phyloP scores from a whole-genome alignment of 2,797 vertebrate species.

The Oreortyx pictus region DNA sequence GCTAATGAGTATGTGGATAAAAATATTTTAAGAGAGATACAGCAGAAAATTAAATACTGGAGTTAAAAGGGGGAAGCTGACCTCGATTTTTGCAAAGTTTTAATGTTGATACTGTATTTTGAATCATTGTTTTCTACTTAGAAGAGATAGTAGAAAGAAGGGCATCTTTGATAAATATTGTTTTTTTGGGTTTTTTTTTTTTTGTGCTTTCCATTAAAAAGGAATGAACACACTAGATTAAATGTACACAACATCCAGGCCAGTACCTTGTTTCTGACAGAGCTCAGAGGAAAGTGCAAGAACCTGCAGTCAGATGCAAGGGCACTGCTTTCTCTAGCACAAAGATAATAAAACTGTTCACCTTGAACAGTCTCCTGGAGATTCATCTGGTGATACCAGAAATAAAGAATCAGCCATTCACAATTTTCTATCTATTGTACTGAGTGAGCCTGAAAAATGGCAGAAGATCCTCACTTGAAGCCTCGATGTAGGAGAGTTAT shows the following conservation, averaged over 20 bases:
- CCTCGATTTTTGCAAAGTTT: not conserved
- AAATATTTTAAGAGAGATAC: not conserved
- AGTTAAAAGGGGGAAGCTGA: not conserved
- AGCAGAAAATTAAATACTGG: not conserved
- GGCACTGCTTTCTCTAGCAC: not conserved
- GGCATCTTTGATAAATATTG: not conserved
- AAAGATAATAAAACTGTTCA: not conserved
- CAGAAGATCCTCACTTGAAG: not conserved
- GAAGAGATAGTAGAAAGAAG: not conserved
- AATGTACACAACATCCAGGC: not conserved
- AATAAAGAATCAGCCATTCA: not conserved
- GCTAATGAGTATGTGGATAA: not conserved
- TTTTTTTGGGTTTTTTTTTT: too few relatives aligned
- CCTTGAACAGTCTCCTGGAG: not conserved
- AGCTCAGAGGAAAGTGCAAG: not conserved
- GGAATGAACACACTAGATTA: not conserved
- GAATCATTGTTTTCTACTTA: not conserved
- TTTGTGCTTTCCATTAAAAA: not conserved
- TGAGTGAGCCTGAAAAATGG: not conserved
- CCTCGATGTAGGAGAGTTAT: not conserved
- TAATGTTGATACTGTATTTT: not conserved
- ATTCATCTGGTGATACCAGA: not conserved
- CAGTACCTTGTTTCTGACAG: not conserved
- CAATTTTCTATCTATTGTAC: not conserved
- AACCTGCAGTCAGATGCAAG: not conserved